Base-by-base conservation (phyloP, 1,140 invertebrate species). In the Brachionus koreanus region DNA sequence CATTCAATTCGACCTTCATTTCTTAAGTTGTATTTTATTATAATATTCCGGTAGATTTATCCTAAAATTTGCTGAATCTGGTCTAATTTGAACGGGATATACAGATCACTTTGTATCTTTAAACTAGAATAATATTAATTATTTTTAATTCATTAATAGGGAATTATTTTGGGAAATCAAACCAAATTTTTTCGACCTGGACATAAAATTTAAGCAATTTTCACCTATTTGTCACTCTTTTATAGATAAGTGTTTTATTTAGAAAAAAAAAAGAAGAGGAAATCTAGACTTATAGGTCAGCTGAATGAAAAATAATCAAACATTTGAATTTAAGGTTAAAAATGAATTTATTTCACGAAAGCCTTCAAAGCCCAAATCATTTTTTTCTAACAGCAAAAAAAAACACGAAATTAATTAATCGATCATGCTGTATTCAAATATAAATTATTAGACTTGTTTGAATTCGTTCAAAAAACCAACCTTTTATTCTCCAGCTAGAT, bases 191-290 rank as follows among this genome's bases (percentile, higher is more conserved):
- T 57, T 57, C 49, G 49, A 57, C n/a, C 49, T 57, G 49, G 49
- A 57, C 49, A 19, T 19, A 23, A 57, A 2, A 25, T 57, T 57
- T 57, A 7, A 23, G 19, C 16, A 57, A 57, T 19, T 57, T 57
- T 57, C 49, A 57, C 49, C 19, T 57, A 57, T 57, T 57, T 57
- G 49, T 57, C 49, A 57, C 49, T 57, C 49, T 57, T 57, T 57
- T 57, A 9, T 9, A 57, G 49, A 57, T 57, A 57, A 57, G 49
- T 57, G 49, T 57, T 57, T 57, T 19, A 57, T 57, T n/a, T 57
- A 19, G 19, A 23, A 57, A 57, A 57, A 57, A 57, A 13, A 46
- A 9, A 57, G 49, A 13, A 46, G 16, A 57, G 49, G 16, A 57
- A 57, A 57, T 57, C n/a, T 57, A 57, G 49, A 57, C 49, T 7